Evolutionary conservation across 2,113 vertebrate genomes (phyloP), one percentile per base, ranked within the genome.

Genomic region (Sapajus apella): DNA sequence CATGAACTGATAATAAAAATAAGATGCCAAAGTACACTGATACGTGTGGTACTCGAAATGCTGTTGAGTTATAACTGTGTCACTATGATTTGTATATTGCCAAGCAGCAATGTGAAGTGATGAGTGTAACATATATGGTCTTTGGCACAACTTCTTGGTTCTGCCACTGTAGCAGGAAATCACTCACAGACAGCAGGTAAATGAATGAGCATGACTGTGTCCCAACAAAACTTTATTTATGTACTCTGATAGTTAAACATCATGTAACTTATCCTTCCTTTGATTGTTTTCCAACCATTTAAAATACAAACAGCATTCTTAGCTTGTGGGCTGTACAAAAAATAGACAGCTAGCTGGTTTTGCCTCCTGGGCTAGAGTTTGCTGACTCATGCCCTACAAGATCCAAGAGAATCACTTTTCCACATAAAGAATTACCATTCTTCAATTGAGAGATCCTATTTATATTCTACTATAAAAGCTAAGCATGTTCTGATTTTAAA

Each of bases 301-400:
- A 79, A 97, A 97, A 84, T 68, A 10, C 64, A 68, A 90, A 87
- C 30, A 80, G 56, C 14, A 94, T 32, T 87, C 17, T 87, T 80
- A 76, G 76, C 23, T 93, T 30, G 61, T 32, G 27, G 37, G 43
- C 52, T 81, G 14, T 5, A 79, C 16, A 91, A 96, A 89, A 89
- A 90, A 76, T 17, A 72, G 6, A 32, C 37, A 79, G 17, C 40
- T 88, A 93, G 23, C 68, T 68, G 21, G 27, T 90, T 66, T 55
- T 93, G 27, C n/a, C 17, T 61, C 27, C 79, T 0, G 47, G 66
- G 40, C 61, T 68, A 8, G 2, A 81, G 21, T 66, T 50, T 84
- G 35, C 18, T 75, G 35, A 87, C 43, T 96, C 72, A 58, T 20
- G 37, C 35, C 20, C 50, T 70, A 27, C 3, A 83, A 73, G 87